Base-by-base conservation (phyloP, 2,113 vertebrate genomes). In the Clupea harengus region DNA sequence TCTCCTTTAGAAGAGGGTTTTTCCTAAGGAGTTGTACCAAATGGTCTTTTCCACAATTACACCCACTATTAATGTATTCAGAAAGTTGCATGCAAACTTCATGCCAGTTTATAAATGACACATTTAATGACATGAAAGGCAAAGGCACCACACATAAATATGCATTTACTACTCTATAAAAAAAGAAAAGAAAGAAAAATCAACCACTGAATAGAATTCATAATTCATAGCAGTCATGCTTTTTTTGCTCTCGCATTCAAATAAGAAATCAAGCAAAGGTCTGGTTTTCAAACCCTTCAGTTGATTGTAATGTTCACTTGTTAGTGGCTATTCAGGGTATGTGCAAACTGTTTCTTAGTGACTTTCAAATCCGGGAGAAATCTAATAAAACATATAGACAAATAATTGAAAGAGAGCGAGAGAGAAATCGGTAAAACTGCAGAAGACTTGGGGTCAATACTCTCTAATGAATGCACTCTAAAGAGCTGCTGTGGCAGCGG, bases 291-390 rank as follows among this genome's bases (percentile, higher is more conserved):
- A 86, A 88, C 91, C 88, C 89, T 91, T 89, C 78, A 86, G 81
- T 83, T 90, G 92, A 93, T 89, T 92, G 89, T 92, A 93, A 93
- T 92, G 87, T 90, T 90, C 89, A 90, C 90, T 92, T 88, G 91
- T 94, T 92, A 93, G 89, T 88, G 88, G 86, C 91, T 88, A 93
- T 90, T 93, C 85, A 91, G 86, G 78, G 49, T 32, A 44, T 78
- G 15, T 78, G 25, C 25, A 32, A 78, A 78, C 28, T 17, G 9
- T 75, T 15, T 15, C 10, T 32, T 18, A 39, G 39, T 78, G 72
- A 2, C 25, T 44, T 32, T 13, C 32, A 0, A 7, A 8, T 7
- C n/a, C 22, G n/a, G 64, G 22, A 78, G 72, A 39, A 44, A 39
- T 78, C 3, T 18, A 44, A 78, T 78, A 78, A 32, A 78, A 78